Base-by-base conservation (phyloP, 2,797 vertebrate genomes). In the Rhynchonycteris naso region DNA sequence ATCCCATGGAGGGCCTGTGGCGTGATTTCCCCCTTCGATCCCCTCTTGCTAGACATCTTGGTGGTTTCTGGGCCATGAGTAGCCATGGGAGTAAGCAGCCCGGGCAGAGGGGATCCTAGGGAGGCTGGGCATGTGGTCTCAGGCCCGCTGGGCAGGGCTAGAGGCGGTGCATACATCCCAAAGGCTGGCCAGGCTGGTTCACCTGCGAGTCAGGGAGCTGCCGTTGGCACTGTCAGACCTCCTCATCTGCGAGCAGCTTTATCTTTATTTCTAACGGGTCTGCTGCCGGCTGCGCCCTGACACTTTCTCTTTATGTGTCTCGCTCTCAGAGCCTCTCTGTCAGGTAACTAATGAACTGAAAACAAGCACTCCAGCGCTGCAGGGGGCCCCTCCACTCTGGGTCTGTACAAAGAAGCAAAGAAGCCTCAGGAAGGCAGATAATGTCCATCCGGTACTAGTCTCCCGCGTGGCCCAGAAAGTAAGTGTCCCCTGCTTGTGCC, bases 271-370 rank as follows among this genome's bases (percentile, higher is more conserved):
- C 94, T 92, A 96, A 63, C 0, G 1, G 74, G 19, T 69, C 69
- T 52, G 74, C 11, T 0, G 65, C 0, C 0, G 65, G 38, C 71
- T 0, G 4, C 13, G 92, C 54, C 78, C 96, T 63, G 94, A 90
- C 82, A 59, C 82, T 80, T 94, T 59, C 88, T 90, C 79, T 88
- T 63, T 16, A 8, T 68, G 75, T 89, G 88, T 71, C 65, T 56
- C 0, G 6, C 66, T 75, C 86, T n/a, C 26, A 2, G 47, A 88
- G 69, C 74, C n/a, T 94, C 74, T 92, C 94, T 87, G 96, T 96
- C 92, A 95, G 79, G 89, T 16, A 74, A 91, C 86, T 96, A 96
- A 96, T 94, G 96, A 93, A 83, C 96, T 81, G 86, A 91, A 88
- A 96, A 94, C 54, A 95, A 90, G 94, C 54, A 75, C 93, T 71